Conservation (phyloP, 2,888 invertebrate genomes). For the Conops quadrifasciatus region DNA sequence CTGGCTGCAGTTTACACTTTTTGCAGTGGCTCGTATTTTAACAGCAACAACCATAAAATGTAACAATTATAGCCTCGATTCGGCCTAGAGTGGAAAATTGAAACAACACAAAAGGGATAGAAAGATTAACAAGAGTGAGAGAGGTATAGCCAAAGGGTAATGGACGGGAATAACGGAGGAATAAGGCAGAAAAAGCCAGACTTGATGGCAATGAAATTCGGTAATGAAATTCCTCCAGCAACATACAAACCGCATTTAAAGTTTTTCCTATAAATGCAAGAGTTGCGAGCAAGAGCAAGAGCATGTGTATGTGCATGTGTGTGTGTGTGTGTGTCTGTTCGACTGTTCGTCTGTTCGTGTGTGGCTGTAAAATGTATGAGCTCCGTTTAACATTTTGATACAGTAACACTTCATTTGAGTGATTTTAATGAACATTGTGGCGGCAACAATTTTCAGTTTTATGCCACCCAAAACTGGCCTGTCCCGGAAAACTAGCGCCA, state of each 20-base stretch:
- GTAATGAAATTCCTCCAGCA: slow-evolving; percentile 23
- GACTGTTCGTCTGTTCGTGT: not conserved
- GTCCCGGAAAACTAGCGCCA: no score
- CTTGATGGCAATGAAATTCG: slow-evolving; percentile 21
- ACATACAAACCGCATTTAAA: not conserved
- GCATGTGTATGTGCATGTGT: slow-evolving; percentile 1
- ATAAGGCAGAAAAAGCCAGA: no score
- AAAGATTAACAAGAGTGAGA: not conserved
- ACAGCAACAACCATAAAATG: slow-evolving; percentile 23
- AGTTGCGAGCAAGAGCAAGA: not conserved
- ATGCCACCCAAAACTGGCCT: not conserved
- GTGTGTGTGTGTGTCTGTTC: slow-evolving; percentile 1
- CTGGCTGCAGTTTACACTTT: slow-evolving; percentile 6
- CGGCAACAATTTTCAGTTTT: slow-evolving; percentile 26
- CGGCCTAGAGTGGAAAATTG: not conserved
- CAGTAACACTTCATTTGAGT: slow-evolving; percentile 16
- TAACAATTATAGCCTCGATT: slow-evolving; percentile 29
- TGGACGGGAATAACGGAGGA: no score
- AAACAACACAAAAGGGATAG: not conserved
- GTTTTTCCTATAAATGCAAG: no score
- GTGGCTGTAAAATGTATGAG: slow-evolving; percentile 8
- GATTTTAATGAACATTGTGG: slow-evolving; percentile 31
- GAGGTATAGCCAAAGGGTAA: no score
- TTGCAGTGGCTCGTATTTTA: not conserved
- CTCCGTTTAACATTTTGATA: slow-evolving; percentile 3